phyloP scores from a whole-genome alignment of 2,888 invertebrate species.

The Stenoptilia bipunctidactyla region DNA sequence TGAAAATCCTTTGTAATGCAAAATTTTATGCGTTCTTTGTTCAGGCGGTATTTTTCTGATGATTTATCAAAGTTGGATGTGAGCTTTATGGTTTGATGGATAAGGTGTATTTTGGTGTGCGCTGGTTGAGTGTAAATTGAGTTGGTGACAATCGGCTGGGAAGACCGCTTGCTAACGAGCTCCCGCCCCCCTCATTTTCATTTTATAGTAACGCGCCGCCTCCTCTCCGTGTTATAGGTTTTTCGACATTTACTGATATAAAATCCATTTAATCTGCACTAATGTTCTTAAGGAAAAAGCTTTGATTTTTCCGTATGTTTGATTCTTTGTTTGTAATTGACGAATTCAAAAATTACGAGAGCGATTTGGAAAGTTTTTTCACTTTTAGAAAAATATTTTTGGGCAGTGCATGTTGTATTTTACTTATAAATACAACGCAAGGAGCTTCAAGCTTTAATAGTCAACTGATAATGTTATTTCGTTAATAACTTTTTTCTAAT shows the following conservation, averaged over 20 bases:
- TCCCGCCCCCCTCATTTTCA: conserved; percentile 30
- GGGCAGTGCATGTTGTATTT: too few relatives aligned
- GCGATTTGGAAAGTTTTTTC: too few relatives aligned
- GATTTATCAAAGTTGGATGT: background rate
- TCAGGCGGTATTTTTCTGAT: conserved; percentile 34
- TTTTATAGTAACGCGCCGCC: conserved; percentile 26
- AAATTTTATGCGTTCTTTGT: conserved; percentile 62
- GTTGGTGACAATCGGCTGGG: conserved; percentile 27
- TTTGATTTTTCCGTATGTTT: too few relatives aligned
- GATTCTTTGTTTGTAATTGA: too few relatives aligned
- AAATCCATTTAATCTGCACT: too few relatives aligned
- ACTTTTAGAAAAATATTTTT: too few relatives aligned
- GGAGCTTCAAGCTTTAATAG: too few relatives aligned
- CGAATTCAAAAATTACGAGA: too few relatives aligned
- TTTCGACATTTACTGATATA: conserved; percentile 7
- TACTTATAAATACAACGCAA: too few relatives aligned
- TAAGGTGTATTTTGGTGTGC: background rate
- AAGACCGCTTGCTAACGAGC: conserved; percentile 29
- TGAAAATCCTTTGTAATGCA: conserved; percentile 62
- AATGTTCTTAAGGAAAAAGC: too few relatives aligned
- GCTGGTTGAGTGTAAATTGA: conserved; percentile 5
- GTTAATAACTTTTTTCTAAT: too few relatives aligned
- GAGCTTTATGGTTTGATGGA: background rate
- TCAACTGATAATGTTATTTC: too few relatives aligned
- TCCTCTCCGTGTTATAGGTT: conserved; percentile 19